Conservation (phyloP, 2,797 vertebrate genomes). For the Sebastes itinus region DNA sequence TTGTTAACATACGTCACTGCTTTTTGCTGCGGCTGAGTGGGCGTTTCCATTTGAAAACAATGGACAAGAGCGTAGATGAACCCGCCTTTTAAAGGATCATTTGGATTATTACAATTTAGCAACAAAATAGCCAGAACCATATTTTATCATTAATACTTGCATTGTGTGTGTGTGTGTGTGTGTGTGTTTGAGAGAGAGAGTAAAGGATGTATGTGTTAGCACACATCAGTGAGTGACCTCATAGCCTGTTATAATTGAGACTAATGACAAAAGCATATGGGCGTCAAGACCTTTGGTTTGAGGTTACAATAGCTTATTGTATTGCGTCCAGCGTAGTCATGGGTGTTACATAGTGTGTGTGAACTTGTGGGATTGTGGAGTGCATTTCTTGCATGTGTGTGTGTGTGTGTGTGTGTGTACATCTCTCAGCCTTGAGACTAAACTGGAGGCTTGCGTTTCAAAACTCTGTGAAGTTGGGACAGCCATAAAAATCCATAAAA, state of each 20-base stretch:
- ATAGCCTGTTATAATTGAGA: conserved; percentile 66
- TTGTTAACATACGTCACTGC: background rate
- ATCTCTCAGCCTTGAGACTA: conserved; percentile 51
- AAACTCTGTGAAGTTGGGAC: conserved; percentile 60
- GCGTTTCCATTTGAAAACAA: too few relatives aligned
- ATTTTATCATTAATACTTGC: background rate
- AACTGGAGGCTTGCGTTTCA: conserved; percentile 58
- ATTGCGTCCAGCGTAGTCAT: conserved; percentile 64
- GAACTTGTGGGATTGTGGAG: conserved; percentile 13
- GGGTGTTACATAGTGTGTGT: conserved; percentile 55
- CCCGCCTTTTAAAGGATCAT: background rate
- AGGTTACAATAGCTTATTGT: conserved; percentile 83
- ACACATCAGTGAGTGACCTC: conserved; percentile 65
- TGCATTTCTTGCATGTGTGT: conserved; percentile 16
- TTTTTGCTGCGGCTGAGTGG: background rate
- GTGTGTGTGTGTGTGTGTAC: conserved; percentile 5
- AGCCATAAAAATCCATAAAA: conserved; percentile 56
- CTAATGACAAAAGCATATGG: conserved; percentile 82
- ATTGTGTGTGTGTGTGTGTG: background rate
- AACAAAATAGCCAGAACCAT: background rate
- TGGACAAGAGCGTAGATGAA: background rate
- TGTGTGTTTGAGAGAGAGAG: background rate
- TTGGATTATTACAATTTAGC: background rate
- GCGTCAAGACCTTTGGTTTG: conserved; percentile 66
- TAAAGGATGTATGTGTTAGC: conserved; percentile 39